Conservation (phyloP, 2,113 vertebrate genomes). For the Antechinus stuartii region DNA sequence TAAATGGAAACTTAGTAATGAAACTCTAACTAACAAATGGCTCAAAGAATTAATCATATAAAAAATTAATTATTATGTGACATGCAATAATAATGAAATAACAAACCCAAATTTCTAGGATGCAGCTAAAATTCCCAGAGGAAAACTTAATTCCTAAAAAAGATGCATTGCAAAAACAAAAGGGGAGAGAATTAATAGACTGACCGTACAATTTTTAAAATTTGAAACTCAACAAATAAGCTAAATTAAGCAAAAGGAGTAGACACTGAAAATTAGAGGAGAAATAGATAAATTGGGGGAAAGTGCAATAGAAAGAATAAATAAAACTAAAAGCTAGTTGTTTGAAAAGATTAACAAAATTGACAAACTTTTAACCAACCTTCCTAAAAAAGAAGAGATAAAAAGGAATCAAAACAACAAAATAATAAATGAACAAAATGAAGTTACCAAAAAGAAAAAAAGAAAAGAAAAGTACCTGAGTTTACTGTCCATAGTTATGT, state of each 20-base stretch:
- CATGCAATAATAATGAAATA: not conserved
- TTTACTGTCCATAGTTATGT: too few species aligned
- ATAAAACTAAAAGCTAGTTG: not conserved
- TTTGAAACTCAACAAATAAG: too few species aligned
- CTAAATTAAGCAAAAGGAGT: too few species aligned
- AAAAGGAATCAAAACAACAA: not conserved
- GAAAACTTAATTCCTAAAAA: too few species aligned
- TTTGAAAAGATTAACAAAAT: not conserved
- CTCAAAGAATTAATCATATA: not conserved
- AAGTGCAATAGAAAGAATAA: too few species aligned
- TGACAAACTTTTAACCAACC: not conserved
- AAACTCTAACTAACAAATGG: not conserved
- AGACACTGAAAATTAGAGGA: too few species aligned
- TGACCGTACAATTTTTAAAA: too few species aligned
- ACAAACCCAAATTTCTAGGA: not conserved
- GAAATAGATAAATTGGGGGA: too few species aligned
- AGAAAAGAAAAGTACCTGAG: not conserved
- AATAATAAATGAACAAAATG: not conserved
- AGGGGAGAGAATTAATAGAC: too few species aligned
- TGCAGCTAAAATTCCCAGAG: not conserved
- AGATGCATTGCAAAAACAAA: too few species aligned
- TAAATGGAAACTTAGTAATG: not conserved
- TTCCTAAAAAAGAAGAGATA: too few species aligned
- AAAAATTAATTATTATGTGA: not conserved
- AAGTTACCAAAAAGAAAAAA: not conserved